Base-by-base conservation (phyloP, 30 jellyfish, hydroid and myxozoan genomes). In the Turritopsis rubra region DNA sequence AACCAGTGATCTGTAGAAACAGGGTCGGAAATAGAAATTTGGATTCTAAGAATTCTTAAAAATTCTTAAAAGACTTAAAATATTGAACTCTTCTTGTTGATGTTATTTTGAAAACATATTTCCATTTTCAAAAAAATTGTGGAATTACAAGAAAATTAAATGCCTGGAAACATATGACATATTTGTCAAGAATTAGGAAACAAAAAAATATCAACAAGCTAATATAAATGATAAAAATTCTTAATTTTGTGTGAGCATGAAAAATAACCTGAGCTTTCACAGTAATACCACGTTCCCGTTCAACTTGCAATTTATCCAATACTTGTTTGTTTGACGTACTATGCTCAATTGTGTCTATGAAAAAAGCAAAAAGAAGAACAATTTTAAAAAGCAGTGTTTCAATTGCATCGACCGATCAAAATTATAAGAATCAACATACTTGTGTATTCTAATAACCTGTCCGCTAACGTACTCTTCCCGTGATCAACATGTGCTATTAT, bases 401-500 rank as follows among this genome's bases (percentile, higher is more conserved):
- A 16, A 68, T 68, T 68, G 77, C 28, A 27, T n/a, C 9, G 19
- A 68, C 21, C 30, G 0, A 68, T n/a, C 9, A 23, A 8, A 9
- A 68, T n/a, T 0, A 60, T 18, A 19, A 68, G 16, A 7, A 79
- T 28, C 52, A 19, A 19, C 17, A 29, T 73, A 93, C 99, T 97
- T 79, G 99, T 95, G 71, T 71, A 81, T 80, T 95, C 99, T 53
- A 95, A 73, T 20, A 95, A 88, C 24, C 99, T 85, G 71, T 95
- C 99, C 13, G 99, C 99, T 77, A 95, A 72, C 16, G 99, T 95
- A 65, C 97, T 95, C 71, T 95, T 95, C 16, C 99, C 99, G 84
- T 95, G 99, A 79, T 95, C 97, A 82, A 95, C 96, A 88, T 95
- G 99, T 73, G 99, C 99, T 41, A 95, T 90, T 73, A 95, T 89